These are phyloP conservation scores for Aldabrachelys gigantea DNA, from an alignment of 2,113 vertebrate genomes.

Conservation along the genomic window DNA sequence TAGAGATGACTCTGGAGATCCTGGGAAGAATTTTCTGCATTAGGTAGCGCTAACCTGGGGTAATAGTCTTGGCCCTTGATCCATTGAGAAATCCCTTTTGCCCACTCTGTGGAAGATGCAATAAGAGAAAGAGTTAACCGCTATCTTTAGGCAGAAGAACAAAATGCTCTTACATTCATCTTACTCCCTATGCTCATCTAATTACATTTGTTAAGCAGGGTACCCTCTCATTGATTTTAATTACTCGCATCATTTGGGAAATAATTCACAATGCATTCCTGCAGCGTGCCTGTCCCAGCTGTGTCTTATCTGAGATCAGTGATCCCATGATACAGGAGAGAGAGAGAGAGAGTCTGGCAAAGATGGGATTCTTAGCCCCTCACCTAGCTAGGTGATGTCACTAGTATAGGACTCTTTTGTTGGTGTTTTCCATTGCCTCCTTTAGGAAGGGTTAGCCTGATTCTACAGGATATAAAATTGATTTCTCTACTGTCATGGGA, in stretches of 20 bases:
- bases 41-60: not conserved
- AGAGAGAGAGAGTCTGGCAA: not conserved
- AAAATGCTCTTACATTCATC: slow-evolving; percentile 1
- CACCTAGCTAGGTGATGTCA: rapidly evolving
- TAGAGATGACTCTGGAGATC: not conserved
- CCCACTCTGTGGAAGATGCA: not conserved
- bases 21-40: not conserved
- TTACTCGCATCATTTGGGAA: slow-evolving; percentile 67
- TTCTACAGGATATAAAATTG: rapidly evolving
- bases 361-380: not conserved
- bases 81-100: not conserved
- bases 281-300: slow-evolving; percentile 24
- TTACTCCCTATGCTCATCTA: slow-evolving; percentile 36
- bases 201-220: slow-evolving; percentile 66
- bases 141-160: slow-evolving; percentile 50
- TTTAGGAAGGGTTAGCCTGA: rapidly evolving
- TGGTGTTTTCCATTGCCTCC: not conserved
- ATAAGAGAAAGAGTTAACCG: slow-evolving; percentile 49
- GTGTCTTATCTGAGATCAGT: slow-evolving; percentile 20
- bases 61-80: not conserved
- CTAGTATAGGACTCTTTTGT: not conserved
- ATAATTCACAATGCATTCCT: slow-evolving; percentile 47
- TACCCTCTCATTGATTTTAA: slow-evolving; percentile 71
- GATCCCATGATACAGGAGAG: rapidly evolving
- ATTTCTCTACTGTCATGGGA: rapidly evolving